Conservation (phyloP, 2,888 invertebrate genomes). For the Ditula angustiorana region DNA sequence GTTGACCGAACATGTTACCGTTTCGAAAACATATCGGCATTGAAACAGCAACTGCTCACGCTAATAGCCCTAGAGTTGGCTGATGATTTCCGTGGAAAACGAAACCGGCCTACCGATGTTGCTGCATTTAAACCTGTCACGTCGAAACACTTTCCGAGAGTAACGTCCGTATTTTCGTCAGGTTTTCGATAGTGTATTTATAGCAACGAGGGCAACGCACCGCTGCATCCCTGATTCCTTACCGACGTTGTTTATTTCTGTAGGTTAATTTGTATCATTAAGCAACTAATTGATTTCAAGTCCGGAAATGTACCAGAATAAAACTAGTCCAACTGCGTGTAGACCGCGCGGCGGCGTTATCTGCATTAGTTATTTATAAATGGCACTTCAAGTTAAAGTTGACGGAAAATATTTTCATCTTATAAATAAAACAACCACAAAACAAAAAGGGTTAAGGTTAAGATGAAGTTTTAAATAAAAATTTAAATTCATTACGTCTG, state of each 20-base stretch:
- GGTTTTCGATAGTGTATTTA: constrained; percentile 54
- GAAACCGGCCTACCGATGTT: neutral
- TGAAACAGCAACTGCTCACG: constrained; percentile 22
- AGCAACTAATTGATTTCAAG: constrained; percentile 32
- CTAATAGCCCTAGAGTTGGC: constrained; percentile 12
- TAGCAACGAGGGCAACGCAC: constrained; percentile 58
- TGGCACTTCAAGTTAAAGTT: too few species aligned
- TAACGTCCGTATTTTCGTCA: constrained; percentile 45
- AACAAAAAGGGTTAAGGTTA: neutral
- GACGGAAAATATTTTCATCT: too few species aligned
- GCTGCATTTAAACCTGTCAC: constrained; percentile 15
- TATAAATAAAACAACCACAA: too few species aligned
- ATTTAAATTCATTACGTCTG: neutral
- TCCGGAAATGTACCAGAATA: constrained; percentile 12
- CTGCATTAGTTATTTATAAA: too few species aligned
- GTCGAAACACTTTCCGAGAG: constrained; percentile 42
- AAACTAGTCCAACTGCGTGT: constrained; percentile 12
- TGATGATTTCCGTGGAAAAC: constrained; percentile 13
- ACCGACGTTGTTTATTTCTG: constrained; percentile 37
- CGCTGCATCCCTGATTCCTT: constrained; percentile 45
- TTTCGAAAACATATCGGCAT: constrained; percentile 32
- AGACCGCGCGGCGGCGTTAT: constrained; percentile 28
- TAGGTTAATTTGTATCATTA: constrained; percentile 33
- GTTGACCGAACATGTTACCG: constrained; percentile 42
- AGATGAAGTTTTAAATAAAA: neutral